These are phyloP conservation scores for Scaptomyza flava DNA, from an alignment of 2,888 invertebrate genomes.

Conservation along the genomic window DNA sequence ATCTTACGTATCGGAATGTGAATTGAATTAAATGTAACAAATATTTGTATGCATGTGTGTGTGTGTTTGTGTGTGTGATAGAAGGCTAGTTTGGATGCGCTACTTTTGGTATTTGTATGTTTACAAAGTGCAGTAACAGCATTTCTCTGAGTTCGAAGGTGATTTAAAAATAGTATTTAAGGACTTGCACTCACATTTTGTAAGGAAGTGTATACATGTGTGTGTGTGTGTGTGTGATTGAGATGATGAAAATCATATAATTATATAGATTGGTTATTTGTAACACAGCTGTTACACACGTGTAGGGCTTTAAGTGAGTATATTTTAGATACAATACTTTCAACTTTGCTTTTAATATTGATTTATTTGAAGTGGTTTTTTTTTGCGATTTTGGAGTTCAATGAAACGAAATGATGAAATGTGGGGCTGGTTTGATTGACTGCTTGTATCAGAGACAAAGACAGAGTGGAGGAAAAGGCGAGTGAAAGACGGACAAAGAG, in stretches of 20 bases:
- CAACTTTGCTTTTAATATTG: conserved; percentile 56
- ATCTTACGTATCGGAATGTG: conserved; percentile 27
- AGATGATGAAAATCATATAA: conserved; percentile 9
- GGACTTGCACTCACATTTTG: conserved; percentile 32
- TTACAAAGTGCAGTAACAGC: conserved; percentile 52
- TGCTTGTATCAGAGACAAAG: conserved; percentile 6
- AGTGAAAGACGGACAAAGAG: conserved; percentile 20
- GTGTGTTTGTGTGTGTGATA: conserved; percentile 9
- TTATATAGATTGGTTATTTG: background rate
- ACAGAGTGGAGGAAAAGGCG: conserved; percentile 11
- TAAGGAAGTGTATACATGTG: conserved; percentile 6
- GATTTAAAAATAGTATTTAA: conserved; percentile 32
- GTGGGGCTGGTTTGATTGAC: conserved; percentile 29
- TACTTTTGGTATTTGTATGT: conserved; percentile 29
- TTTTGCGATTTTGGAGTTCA: conserved; percentile 37
- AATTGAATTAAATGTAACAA: conserved; percentile 52
- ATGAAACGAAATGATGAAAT: conserved; percentile 57
- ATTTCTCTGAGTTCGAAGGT: conserved; percentile 46
- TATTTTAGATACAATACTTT: conserved; percentile 54
- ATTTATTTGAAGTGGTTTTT: conserved; percentile 42
- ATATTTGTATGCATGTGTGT: conserved; percentile 10
- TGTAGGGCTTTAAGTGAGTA: conserved; percentile 11
- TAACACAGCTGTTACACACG: conserved; percentile 17
- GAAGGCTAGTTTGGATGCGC: conserved; percentile 15
- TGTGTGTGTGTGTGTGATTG: conserved; percentile 7